Evolutionary conservation across 2,113 vertebrate genomes (phyloP).

Genomic region (Tachuris rubrigastra): DNA sequence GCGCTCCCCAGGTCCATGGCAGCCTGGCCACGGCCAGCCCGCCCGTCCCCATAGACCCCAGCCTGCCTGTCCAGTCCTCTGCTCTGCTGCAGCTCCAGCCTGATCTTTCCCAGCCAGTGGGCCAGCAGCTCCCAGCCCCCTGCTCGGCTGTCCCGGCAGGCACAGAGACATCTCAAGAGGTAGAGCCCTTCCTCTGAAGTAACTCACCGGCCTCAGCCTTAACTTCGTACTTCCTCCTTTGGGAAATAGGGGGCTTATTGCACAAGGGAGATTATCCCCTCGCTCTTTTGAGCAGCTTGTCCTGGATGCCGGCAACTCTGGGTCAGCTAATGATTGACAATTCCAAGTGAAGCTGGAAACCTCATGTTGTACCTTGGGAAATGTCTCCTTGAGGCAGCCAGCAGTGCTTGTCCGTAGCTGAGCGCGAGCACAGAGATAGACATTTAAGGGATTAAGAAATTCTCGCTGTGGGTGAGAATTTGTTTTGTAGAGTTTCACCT

Average conservation of each 20-base stretch:
- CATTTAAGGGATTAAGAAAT: background rate
- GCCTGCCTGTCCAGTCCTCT: slow-evolving; percentile 61
- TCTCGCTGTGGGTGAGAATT: background rate
- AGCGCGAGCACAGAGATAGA: background rate
- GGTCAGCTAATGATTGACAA: background rate
- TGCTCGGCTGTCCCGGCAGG: slow-evolving; percentile 43
- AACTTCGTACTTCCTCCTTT: background rate
- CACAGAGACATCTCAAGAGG: slow-evolving; percentile 71
- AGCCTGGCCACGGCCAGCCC: slow-evolving; percentile 67
- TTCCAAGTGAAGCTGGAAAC: background rate
- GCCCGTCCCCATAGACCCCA: slow-evolving; percentile 42
- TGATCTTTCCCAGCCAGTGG: slow-evolving; percentile 56
- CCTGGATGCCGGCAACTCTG: background rate
- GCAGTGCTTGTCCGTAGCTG: background rate
- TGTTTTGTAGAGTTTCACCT: background rate
- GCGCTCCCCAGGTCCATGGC: slow-evolving; percentile 71
- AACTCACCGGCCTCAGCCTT: background rate
- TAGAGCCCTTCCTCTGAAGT: slow-evolving; percentile 30
- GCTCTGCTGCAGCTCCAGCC: slow-evolving; percentile 56
- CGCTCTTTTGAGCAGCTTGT: rapidly evolving
- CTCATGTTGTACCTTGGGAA: background rate
- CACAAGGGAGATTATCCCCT: background rate
- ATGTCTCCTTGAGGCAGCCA: background rate
- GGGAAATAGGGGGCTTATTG: background rate
- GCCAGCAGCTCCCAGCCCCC: slow-evolving; percentile 66